These are phyloP conservation scores for Leuciscus idus DNA, from an alignment of 2,113 vertebrate genomes.

Conservation along the genomic window DNA sequence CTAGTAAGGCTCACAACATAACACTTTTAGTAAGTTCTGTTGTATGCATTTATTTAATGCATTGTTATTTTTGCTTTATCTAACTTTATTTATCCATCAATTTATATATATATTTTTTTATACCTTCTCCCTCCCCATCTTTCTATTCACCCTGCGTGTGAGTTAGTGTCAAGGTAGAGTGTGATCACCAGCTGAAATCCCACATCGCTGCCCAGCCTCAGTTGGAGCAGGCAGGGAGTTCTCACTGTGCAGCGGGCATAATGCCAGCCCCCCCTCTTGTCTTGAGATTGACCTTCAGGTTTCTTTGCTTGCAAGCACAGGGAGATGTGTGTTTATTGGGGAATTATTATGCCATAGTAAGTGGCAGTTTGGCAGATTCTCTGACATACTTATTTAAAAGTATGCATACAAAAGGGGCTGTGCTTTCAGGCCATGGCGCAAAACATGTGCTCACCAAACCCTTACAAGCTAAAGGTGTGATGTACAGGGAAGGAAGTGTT, in stretches of 20 bases:
- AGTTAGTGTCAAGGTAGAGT: slow-evolving; percentile 51
- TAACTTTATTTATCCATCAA: no score
- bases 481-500: slow-evolving; percentile 39
- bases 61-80: no score
- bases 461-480: slow-evolving; percentile 50
- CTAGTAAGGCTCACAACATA: no score
- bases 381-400: slow-evolving; percentile 30
- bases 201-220: slow-evolving; percentile 53
- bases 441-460: slow-evolving; percentile 37
- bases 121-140: not conserved
- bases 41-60: no score
- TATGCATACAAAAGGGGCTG: slow-evolving; percentile 27
- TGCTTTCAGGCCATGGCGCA: slow-evolving; percentile 17
- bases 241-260: slow-evolving; percentile 43
- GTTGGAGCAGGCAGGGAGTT: slow-evolving; percentile 43
- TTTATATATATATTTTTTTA: no score
- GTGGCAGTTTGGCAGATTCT: slow-evolving; percentile 42
- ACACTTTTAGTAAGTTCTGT: no score
- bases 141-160: not conserved
- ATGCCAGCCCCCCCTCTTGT: slow-evolving; percentile 52
- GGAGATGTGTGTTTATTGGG: slow-evolving; percentile 18
- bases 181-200: slow-evolving; percentile 62
- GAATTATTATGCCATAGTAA: slow-evolving; percentile 18
- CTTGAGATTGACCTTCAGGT: slow-evolving; percentile 63
- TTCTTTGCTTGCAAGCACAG: slow-evolving; percentile 36